Base-by-base conservation (phyloP, 1,140 invertebrate species). In the Bombus difficillimus region DNA sequence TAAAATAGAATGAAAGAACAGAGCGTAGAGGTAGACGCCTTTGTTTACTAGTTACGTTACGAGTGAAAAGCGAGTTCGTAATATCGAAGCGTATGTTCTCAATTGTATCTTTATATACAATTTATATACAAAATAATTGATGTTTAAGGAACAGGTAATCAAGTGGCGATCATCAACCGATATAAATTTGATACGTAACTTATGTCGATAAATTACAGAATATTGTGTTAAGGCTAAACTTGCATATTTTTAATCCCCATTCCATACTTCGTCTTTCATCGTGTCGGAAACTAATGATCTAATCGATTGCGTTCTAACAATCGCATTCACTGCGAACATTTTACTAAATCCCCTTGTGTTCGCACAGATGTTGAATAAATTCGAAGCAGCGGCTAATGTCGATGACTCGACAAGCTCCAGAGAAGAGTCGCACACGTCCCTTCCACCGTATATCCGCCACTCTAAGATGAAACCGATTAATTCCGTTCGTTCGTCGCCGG, bases 391-490 rank as follows among this genome's bases (percentile, higher is more conserved):
- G 74, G 25, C 74, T 2, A 59, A 77, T 25, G 47, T 32, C 37
- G 34, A 43, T 77, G 37, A 34, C 57, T 77, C 75, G 32, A 10
- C 28, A 28, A 32, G 13, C 57, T 64, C 37, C 37, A n/a, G 59
- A 77, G 28, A 53, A 53, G 37, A n/a, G 10, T 1, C 18, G 15
- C 53, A 10, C 69, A 41, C 43, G 41, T 9, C 34, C 41, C 57
- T 12, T 22, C 25, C 62, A 64, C n/a, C 43, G 22, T 41, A 53
- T 82, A 86, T 76, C 72, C 59, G 77, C n/a, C 34, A 64, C 43
- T 83, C 53, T 78, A 83, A 53, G 85, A 88, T 86, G 77, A 39
- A 86, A 85, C 68, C 68, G 83, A 90, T 90, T 83, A 90, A 88
- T 90, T 90, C 86, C 83, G 81, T 86, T 72, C 28, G 75, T 77